Evolutionary conservation across 2,888 invertebrate species (phyloP).

Genomic region (Drosophila birchii): DNA sequence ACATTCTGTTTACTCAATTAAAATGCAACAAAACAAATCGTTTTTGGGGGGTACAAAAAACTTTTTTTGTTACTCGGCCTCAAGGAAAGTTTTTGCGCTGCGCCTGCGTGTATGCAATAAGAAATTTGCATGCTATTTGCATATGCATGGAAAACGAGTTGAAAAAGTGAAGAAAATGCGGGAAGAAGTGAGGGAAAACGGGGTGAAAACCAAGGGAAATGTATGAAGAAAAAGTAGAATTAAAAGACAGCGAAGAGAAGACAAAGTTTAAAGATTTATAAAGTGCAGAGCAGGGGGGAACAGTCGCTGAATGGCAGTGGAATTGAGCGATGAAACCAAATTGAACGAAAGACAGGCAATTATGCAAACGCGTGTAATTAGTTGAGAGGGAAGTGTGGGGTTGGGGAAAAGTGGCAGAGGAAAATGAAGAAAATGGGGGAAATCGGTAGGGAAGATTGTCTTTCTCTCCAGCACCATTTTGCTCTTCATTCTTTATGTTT

Average conservation of each 20-base stretch:
- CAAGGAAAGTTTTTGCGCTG: conserved; percentile 49
- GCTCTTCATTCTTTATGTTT: conserved; percentile 55
- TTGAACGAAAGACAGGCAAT: conserved; percentile 75
- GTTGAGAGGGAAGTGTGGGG: conserved; percentile 34
- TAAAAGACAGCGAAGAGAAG: conserved; percentile 6
- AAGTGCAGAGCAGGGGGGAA: conserved; percentile 18
- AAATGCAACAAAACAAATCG: conserved; percentile 55
- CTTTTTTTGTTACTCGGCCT: conserved; percentile 47
- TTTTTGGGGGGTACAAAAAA: conserved; percentile 14
- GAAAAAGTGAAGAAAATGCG: conserved; percentile 18
- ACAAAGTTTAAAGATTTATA: conserved; percentile 66
- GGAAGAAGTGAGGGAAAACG: background rate
- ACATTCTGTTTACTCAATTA: conserved; percentile 55
- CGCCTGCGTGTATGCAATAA: conserved; percentile 66
- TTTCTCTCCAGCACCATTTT: conserved; percentile 8
- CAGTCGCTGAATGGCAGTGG: conserved; percentile 28
- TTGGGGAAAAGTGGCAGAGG: background rate
- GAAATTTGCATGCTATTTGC: conserved; percentile 74
- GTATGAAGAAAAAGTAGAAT: background rate
- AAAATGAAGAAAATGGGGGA: conserved; percentile 1
- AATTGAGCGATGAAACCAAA: conserved; percentile 44
- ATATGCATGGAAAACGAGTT: conserved; percentile 68
- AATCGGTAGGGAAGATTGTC: conserved; percentile 15
- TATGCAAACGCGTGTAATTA: conserved; percentile 80
- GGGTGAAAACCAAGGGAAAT: conserved; percentile 8